phyloP scores from a whole-genome alignment of 1,140 invertebrate genomes.

The Neodiprion fabricii region DNA sequence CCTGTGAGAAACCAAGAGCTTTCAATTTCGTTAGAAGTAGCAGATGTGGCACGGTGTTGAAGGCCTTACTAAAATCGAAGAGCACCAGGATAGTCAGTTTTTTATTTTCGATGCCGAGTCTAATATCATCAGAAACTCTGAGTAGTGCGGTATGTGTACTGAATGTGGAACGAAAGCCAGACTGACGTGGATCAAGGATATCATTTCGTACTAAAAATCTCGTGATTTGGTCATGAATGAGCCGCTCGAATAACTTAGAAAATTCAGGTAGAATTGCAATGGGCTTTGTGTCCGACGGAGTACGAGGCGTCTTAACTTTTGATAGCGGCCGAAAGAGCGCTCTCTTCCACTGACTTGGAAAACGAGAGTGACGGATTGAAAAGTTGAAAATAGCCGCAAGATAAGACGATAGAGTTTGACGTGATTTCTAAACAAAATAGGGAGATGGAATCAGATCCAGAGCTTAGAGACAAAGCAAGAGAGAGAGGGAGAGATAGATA shows the following conservation, averaged over 20 bases:
- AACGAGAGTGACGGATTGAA: background rate
- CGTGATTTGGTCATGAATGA: background rate
- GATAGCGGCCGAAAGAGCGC: background rate
- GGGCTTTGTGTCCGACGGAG: background rate
- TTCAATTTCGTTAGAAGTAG: conserved; percentile 2
- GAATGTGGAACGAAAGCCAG: background rate
- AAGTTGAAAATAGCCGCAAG: background rate
- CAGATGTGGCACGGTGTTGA: conserved; percentile 10
- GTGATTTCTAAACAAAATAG: no score
- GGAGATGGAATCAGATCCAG: no score
- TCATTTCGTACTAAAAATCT: background rate
- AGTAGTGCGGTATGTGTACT: conserved; percentile 18
- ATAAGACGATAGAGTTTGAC: no score
- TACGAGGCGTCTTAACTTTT: background rate
- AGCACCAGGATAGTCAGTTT: background rate
- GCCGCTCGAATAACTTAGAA: background rate
- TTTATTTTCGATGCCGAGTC: conserved; percentile 7
- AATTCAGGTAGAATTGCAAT: background rate
- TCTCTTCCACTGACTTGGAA: background rate
- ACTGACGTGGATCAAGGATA: no score
- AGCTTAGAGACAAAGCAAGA: no score
- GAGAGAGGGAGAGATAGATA: no score
- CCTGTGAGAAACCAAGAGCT: background rate
- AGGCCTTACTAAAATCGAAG: conserved; percentile 15
- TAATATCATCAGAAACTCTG: conserved; percentile 15